Percentiles rank a stretch among this genome's conserved stretches.
phyloP scores from a whole-genome alignment of 2,888 invertebrate genomes.

The Meandrusa payeni region DNA sequence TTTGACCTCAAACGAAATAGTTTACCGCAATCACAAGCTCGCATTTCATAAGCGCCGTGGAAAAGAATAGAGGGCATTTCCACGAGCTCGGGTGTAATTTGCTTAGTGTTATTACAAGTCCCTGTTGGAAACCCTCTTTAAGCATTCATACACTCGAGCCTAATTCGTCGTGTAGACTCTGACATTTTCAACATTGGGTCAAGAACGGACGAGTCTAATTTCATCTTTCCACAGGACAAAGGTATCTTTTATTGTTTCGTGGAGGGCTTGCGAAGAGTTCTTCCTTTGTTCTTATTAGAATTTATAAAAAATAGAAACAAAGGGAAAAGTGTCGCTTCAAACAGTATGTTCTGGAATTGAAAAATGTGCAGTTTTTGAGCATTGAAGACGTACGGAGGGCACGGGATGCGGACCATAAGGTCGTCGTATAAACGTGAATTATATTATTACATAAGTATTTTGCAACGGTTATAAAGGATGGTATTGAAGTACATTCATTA shows the following conservation, averaged over 20 bases:
- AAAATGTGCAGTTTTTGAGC: too few species aligned
- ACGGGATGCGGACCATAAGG: too few species aligned
- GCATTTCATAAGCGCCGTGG: conserved; percentile 5
- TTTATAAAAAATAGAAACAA: background rate
- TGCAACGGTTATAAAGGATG: too few species aligned
- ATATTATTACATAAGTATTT: too few species aligned
- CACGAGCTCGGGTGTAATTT: conserved; percentile 13
- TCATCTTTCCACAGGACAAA: conserved; percentile 1
- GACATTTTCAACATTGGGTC: conserved; percentile 11
- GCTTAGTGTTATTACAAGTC: conserved; percentile 15
- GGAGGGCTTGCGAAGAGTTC: background rate
- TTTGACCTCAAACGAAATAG: conserved; percentile 3
- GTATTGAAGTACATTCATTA: too few species aligned
- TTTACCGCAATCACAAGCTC: conserved; percentile 1
- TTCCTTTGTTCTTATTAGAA: conserved; percentile 1
- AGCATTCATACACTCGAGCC: conserved; percentile 11
- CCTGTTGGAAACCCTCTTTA: conserved; percentile 15
- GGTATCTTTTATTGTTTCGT: background rate
- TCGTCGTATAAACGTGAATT: too few species aligned
- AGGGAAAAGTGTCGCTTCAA: background rate
- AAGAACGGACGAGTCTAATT: conserved; percentile 1
- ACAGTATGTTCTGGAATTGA: background rate
- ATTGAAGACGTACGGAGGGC: too few species aligned
- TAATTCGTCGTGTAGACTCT: conserved; percentile 3
- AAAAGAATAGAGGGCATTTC: conserved; percentile 2